Percentiles rank a stretch among this genome's conserved stretches.
Evolutionary conservation across 2,888 invertebrate species (phyloP).

Genomic region (Trissonchulus latispiculum): DNA sequence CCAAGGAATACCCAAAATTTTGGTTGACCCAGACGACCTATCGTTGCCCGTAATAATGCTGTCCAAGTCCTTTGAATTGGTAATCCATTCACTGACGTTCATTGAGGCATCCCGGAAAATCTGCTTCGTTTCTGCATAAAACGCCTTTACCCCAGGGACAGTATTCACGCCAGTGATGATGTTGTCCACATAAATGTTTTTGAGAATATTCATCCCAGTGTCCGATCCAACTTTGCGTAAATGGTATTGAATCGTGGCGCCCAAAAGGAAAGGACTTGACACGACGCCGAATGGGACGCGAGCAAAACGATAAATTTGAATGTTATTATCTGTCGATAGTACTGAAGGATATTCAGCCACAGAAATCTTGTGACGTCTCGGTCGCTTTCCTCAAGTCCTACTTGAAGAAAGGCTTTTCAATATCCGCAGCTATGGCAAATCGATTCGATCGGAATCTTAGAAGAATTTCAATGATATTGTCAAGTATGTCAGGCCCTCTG

Average conservation of each 20-base stretch:
- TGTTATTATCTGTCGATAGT: too few species aligned
- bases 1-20: slow-evolving; percentile 7
- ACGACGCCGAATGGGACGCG: slow-evolving; percentile 29
- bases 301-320: too few species aligned
- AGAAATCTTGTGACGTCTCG: slow-evolving; percentile 25
- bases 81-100: slow-evolving; percentile 20
- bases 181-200: neutral
- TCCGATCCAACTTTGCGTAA: neutral
- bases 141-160: slow-evolving; percentile 1
- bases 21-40: slow-evolving; percentile 4
- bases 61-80: slow-evolving; percentile 5
- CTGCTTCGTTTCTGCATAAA: slow-evolving; percentile 22
- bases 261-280: slow-evolving; percentile 26
- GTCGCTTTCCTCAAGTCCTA: slow-evolving; percentile 23
- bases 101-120: slow-evolving; percentile 19
- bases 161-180: neutral
- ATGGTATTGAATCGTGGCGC: slow-evolving; percentile 23
- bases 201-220: neutral
- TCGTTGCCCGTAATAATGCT: too few species aligned
- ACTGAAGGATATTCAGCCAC: slow-evolving; percentile 21
- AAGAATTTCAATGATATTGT: slow-evolving; percentile 22
- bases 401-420: slow-evolving; percentile 31
- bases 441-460: slow-evolving; percentile 25
- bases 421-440: slow-evolving; percentile 27
- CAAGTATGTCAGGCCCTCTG: slow-evolving; percentile 24